Evolutionary conservation across 2,888 invertebrate genomes (phyloP).

Genomic region (Clivina fossor): DNA sequence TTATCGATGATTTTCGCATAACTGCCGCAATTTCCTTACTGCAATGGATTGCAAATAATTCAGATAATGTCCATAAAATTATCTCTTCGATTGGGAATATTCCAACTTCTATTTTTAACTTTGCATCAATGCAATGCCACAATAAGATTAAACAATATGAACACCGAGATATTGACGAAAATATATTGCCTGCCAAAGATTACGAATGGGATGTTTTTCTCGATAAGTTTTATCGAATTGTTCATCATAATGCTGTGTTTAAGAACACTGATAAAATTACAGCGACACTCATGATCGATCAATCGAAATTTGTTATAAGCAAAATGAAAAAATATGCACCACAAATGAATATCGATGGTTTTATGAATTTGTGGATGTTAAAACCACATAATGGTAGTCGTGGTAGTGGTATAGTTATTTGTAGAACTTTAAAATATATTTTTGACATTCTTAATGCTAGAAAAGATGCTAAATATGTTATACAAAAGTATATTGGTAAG

Average conservation of each 20-base stretch:
- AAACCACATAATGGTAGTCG: slow-evolving; percentile 83
- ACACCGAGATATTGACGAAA: slow-evolving; percentile 66
- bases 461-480: slow-evolving; percentile 68
- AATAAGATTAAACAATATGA: slow-evolving; percentile 62
- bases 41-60: slow-evolving; percentile 59
- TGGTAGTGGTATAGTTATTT: slow-evolving; percentile 81
- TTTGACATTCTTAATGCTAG: slow-evolving; percentile 62
- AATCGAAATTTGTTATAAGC: slow-evolving; percentile 60
- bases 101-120: slow-evolving; percentile 62
- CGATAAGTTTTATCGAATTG: slow-evolving; percentile 65
- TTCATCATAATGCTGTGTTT: slow-evolving; percentile 61
- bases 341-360: slow-evolving; percentile 73
- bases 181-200: slow-evolving; percentile 49
- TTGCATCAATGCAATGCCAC: slow-evolving; percentile 71
- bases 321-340: slow-evolving; percentile 63
- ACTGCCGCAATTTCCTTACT: slow-evolving; percentile 78
- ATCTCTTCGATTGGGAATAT: slow-evolving; percentile 59
- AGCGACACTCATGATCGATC: slow-evolving; percentile 48
- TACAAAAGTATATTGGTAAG: slow-evolving; percentile 89
- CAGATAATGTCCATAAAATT: slow-evolving; percentile 51
- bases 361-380: slow-evolving; percentile 85
- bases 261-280: slow-evolving; percentile 47
- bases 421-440: slow-evolving; percentile 73
- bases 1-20: slow-evolving; percentile 72
- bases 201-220: slow-evolving; percentile 70